These are phyloP conservation scores for Leptothorax acervorum DNA, from an alignment of 2,888 invertebrate species.

Conservation along the genomic window DNA sequence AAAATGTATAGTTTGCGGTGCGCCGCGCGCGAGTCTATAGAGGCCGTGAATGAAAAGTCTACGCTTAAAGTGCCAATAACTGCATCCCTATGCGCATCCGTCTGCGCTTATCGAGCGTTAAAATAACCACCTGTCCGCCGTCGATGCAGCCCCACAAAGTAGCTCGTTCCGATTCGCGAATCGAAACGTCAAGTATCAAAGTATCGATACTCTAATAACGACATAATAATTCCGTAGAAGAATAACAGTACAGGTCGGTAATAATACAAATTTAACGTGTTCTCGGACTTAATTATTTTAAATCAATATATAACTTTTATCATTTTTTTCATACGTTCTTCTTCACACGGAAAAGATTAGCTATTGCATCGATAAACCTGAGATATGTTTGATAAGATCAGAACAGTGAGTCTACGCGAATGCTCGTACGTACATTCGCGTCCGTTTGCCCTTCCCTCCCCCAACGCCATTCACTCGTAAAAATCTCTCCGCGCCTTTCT, in stretches of 20 bases:
- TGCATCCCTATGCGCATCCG: conserved; percentile 27
- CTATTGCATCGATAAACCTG: not conserved
- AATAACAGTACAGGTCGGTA: not conserved
- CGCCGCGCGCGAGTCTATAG: conserved; percentile 30
- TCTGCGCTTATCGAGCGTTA: conserved; percentile 34
- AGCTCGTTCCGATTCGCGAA: not conserved
- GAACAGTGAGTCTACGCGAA: conserved; percentile 47
- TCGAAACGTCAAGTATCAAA: not conserved
- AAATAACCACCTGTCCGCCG: conserved; percentile 33
- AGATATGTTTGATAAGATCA: not conserved
- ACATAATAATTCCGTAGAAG: not conserved
- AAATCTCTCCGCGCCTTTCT: conserved; percentile 82
- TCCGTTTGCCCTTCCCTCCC: conserved; percentile 63
- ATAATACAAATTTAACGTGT: conserved; percentile 20
- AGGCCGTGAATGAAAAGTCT: conserved; percentile 47
- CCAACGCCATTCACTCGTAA: conserved; percentile 78
- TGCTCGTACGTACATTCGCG: not conserved
- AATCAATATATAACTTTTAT: not conserved
- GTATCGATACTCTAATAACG: conserved; percentile 10
- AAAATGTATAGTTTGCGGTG: conserved; percentile 33
- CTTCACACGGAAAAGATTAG: not conserved
- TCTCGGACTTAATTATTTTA: conserved; percentile 1
- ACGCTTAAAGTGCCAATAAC: conserved; percentile 53
- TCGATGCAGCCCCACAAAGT: not conserved
- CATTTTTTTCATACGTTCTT: not conserved